Conservation (phyloP, 2,888 invertebrate genomes). For the Chrysomela aeneicollis region DNA sequence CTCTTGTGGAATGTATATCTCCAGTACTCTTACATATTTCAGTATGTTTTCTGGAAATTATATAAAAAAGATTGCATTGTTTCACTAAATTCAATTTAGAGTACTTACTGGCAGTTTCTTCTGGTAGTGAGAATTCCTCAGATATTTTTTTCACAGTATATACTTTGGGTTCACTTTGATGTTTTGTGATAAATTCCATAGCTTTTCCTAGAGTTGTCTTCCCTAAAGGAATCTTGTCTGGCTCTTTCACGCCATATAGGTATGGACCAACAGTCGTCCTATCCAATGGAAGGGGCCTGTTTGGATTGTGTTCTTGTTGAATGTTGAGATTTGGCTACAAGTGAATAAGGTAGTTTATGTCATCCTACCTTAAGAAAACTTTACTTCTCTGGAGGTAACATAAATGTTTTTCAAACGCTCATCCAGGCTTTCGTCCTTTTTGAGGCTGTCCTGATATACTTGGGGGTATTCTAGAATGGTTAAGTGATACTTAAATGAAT, state of each 20-base stretch:
- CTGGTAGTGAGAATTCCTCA: constrained; percentile 72
- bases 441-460: constrained; percentile 68
- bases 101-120: constrained; percentile 66
- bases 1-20: constrained; percentile 69
- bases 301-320: constrained; percentile 58
- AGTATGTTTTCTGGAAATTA: constrained; percentile 48
- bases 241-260: constrained; percentile 76
- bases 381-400: constrained; percentile 68
- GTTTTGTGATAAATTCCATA: constrained; percentile 71
- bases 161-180: constrained; percentile 68
- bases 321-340: constrained; percentile 27
- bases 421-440: constrained; percentile 71
- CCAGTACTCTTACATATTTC: constrained; percentile 73
- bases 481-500: not conserved
- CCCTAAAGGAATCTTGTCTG: constrained; percentile 68
- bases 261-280: constrained; percentile 64
- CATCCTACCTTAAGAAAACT: constrained; percentile 5
- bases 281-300: constrained; percentile 68
- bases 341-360: constrained; percentile 8
- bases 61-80: not conserved
- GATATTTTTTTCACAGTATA: constrained; percentile 71
- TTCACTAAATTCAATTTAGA: too few relatives aligned
- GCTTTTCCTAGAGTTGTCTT: constrained; percentile 71
- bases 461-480: constrained; percentile 66
- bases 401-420: constrained; percentile 74